Percentiles rank a stretch among this genome's conserved stretches.
Evolutionary conservation across 2,113 vertebrate species (phyloP).

Genomic region (Atrichornis clamosus): DNA sequence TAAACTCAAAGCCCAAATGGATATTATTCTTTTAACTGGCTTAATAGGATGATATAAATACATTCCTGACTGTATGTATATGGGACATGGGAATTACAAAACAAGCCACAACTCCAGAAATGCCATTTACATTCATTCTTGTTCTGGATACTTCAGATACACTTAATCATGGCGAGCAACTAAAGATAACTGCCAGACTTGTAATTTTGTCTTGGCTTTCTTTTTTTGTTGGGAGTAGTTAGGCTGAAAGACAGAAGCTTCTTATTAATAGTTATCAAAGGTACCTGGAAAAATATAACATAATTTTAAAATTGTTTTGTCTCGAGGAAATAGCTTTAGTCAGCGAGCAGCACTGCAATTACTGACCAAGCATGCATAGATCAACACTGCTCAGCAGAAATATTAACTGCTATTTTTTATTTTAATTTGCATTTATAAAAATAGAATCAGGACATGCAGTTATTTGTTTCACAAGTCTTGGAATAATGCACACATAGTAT

Average conservation of each 20-base stretch:
- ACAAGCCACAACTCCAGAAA: background rate
- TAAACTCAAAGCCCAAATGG: background rate
- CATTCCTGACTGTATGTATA: background rate
- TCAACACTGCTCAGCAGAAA: background rate
- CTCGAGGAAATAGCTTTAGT: background rate
- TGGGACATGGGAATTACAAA: background rate
- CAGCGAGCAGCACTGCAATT: background rate
- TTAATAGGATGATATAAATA: background rate
- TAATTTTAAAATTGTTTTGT: background rate
- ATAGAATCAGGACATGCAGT: background rate
- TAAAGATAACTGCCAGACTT: background rate
- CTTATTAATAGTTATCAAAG: background rate
- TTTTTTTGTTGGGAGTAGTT: background rate
- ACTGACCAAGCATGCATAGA: background rate
- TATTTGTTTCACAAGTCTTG: background rate
- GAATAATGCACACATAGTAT: background rate
- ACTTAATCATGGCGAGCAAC: background rate
- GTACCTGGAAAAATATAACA: background rate
- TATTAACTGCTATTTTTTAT: background rate
- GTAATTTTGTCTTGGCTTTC: background rate
- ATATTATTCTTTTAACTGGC: background rate
- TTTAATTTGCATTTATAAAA: slow-evolving; percentile 24
- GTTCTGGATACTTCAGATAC: background rate
- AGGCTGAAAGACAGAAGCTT: background rate
- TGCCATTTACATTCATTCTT: background rate